phyloP scores from a whole-genome alignment of 2,797 vertebrate species.

The Echiichthys vipera region DNA sequence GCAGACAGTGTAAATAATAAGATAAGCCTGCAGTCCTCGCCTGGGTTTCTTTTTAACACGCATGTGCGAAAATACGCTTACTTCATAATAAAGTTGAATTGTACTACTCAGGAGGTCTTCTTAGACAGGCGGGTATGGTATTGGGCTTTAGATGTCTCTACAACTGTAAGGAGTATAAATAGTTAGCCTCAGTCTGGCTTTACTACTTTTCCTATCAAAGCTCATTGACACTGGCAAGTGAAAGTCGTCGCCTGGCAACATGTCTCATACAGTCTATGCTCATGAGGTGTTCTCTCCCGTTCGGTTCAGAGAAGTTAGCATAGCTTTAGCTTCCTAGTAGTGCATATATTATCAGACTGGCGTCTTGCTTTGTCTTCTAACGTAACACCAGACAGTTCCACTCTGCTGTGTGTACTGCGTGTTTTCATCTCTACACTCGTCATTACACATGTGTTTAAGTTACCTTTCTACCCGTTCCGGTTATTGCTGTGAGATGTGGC shows the following conservation, averaged over 20 bases:
- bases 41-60: not conserved
- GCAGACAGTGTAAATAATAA: not conserved
- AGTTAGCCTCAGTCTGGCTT: not conserved
- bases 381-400: no score
- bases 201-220: not conserved
- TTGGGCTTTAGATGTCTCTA: not conserved
- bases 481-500: not conserved
- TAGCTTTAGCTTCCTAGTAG: slow-evolving; percentile 23
- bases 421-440: not conserved
- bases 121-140: not conserved
- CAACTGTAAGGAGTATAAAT: not conserved
- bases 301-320: slow-evolving; percentile 5
- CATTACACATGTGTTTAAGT: no score
- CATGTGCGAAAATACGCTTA: not conserved
- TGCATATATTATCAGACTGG: not conserved
- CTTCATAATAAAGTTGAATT: not conserved
- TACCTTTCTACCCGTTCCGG: slow-evolving; percentile 6
- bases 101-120: not conserved
- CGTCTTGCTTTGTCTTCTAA: not conserved
- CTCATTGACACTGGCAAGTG: no score
- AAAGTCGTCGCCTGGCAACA: slow-evolving; percentile 1
- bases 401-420: not conserved
- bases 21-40: not conserved
- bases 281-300: no score
- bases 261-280: no score